Evolutionary conservation across 92 coral and sea anemone genomes (phyloP).

Genomic region (Heteractis magnifica): DNA sequence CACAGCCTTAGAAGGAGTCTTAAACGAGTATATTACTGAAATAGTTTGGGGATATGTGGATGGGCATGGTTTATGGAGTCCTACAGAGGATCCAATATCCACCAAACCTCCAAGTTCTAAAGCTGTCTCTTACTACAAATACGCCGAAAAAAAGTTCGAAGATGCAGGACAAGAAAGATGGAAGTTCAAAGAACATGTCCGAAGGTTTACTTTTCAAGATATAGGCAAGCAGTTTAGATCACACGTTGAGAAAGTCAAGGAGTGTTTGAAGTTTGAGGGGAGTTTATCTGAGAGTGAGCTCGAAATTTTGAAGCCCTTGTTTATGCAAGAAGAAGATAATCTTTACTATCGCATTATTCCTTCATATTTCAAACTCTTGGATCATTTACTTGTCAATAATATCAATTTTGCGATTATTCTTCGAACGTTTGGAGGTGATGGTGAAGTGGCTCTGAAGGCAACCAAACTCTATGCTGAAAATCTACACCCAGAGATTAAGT

Average conservation of each 20-base stretch:
- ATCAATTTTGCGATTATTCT: slow-evolving; percentile 65
- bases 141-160: slow-evolving; percentile 52
- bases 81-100: slow-evolving; percentile 34
- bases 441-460: slow-evolving; percentile 51
- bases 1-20: slow-evolving; percentile 54
- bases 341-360: slow-evolving; percentile 65
- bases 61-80: slow-evolving; percentile 49
- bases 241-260: slow-evolving; percentile 58
- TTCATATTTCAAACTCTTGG: slow-evolving; percentile 61
- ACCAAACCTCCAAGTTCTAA: slow-evolving; percentile 41
- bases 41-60: slow-evolving; percentile 66
- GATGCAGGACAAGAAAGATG: slow-evolving; percentile 46
- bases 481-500: slow-evolving; percentile 47
- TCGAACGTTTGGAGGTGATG: slow-evolving; percentile 84
- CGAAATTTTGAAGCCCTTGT: slow-evolving; percentile 26
- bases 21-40: slow-evolving; percentile 72
- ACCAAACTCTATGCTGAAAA: slow-evolving; percentile 32
- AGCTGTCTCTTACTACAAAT: slow-evolving; percentile 56
- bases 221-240: slow-evolving; percentile 50
- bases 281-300: slow-evolving; percentile 11
- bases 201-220: slow-evolving; percentile 61
- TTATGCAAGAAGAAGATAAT: slow-evolving; percentile 46
- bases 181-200: slow-evolving; percentile 53
- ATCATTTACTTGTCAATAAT: slow-evolving; percentile 31
- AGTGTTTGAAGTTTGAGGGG: slow-evolving; percentile 21